Base-by-base conservation (phyloP, 53 echinoderm and acorn worm genomes). In the Zoroaster sp. region DNA sequence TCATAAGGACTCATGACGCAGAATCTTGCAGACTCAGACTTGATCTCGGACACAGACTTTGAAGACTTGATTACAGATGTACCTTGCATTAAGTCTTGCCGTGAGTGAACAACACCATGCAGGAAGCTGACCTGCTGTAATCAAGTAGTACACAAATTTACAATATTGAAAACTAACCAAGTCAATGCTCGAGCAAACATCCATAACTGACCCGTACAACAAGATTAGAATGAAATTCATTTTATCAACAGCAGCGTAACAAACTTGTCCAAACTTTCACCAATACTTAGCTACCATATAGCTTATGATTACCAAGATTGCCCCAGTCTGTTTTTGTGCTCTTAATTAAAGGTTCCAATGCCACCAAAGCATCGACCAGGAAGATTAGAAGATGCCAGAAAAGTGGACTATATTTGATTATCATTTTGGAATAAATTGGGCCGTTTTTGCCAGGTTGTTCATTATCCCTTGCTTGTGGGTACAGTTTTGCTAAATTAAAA, bases 401-500 rank as follows among this genome's bases (percentile, higher is more conserved):
- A 44, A 40, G 28, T 31, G 65, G 68, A 66, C 28, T 68, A 66
- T 43, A 68, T 43, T 43, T 39, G 68, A 82, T 82, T 30, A 82
- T 66, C 67, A 66, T 67, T 32, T 67, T 11, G 82, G 32, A 82
- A 28, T 31, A 82, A 67, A 41, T 82, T 40, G 41, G 68, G 9
- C 1, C 11, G 40, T 40, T 34, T 82, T 67, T 43, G 66, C 82
- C 25, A 32, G n/a, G 66, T 36, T 67, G 41, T 66, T 82, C 68
- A 82, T 67, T 43, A 82, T 17, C 43, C 68, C 25, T 35, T 31
- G 67, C 82, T 44, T 18, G 41, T 67, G 82, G 82, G 66, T 41
- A 34, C 14, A 17, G 68, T 40, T 66, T 68, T 5, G 82, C 66
- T 82, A 82, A 82, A 82, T 82, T 82, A 82, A 82, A 82, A 82